Evolutionary conservation across 2,888 invertebrate species (phyloP).

Genomic region (Tridacna gigas): DNA sequence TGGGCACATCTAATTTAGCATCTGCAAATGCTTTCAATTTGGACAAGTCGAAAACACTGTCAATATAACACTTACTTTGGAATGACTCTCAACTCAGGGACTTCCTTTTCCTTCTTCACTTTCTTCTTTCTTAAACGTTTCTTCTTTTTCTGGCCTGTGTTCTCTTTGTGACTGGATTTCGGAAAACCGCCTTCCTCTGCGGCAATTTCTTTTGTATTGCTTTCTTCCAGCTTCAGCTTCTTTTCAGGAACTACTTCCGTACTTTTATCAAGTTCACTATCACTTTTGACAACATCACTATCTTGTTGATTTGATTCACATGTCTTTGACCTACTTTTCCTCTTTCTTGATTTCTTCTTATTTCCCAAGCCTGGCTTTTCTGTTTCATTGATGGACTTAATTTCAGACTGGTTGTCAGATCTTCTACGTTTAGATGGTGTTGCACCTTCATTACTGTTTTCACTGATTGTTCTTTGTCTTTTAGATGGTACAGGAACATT

Average conservation of each 20-base stretch:
- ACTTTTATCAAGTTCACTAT: slow-evolving; percentile 38
- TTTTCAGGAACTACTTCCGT: slow-evolving; percentile 47
- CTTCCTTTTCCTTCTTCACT: slow-evolving; percentile 66
- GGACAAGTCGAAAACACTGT: neutral
- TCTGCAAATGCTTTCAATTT: neutral
- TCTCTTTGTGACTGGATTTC: slow-evolving; percentile 31
- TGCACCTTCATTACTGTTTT: slow-evolving; percentile 63
- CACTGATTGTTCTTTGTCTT: slow-evolving; percentile 61
- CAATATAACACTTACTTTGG: slow-evolving; percentile 72
- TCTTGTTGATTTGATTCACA: slow-evolving; percentile 24
- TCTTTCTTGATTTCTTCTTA: slow-evolving; percentile 63
- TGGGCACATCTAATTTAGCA: neutral
- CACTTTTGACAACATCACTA: slow-evolving; percentile 39
- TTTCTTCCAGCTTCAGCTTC: slow-evolving; percentile 43
- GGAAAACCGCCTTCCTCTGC: neutral
- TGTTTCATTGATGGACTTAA: neutral
- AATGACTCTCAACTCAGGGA: slow-evolving; percentile 76
- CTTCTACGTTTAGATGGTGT: slow-evolving; percentile 53
- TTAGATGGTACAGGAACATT: slow-evolving; percentile 27
- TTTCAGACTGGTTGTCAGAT: slow-evolving; percentile 18
- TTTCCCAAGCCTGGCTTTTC: slow-evolving; percentile 17
- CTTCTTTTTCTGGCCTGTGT: slow-evolving; percentile 44
- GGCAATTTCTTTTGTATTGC: slow-evolving; percentile 12
- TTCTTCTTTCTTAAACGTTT: slow-evolving; percentile 68
- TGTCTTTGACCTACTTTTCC: slow-evolving; percentile 59